phyloP scores from a whole-genome alignment of 2,113 vertebrate species.

The Onychostoma macrolepis region DNA sequence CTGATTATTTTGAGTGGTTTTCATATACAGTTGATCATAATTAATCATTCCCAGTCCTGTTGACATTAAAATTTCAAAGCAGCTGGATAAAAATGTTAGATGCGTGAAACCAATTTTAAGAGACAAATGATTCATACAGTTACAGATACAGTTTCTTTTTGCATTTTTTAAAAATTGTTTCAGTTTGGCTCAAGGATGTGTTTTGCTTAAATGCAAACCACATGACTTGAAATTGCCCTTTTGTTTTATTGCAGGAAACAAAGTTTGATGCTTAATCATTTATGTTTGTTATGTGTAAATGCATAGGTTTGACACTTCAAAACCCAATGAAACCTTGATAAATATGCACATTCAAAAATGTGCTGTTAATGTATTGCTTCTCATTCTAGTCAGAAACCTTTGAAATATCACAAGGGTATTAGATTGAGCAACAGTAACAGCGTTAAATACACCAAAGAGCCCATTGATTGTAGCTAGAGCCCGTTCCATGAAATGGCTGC shows the following conservation, averaged over 20 bases:
- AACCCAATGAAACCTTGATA: background rate
- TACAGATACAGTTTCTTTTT: background rate
- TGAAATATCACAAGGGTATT: background rate
- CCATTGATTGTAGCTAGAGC: constrained; percentile 41
- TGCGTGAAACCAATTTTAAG: background rate
- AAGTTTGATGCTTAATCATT: background rate
- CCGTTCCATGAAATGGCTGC: constrained; percentile 66
- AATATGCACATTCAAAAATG: background rate
- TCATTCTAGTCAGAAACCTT: background rate
- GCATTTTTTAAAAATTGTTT: background rate
- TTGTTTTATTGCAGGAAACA: background rate
- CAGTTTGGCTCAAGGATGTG: background rate
- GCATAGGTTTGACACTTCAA: background rate
- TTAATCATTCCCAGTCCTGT: background rate
- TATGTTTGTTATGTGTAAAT: background rate
- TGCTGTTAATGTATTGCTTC: background rate
- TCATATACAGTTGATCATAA: background rate
- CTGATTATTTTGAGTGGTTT: background rate
- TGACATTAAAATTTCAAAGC: background rate
- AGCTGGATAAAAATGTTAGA: background rate
- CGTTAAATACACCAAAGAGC: background rate
- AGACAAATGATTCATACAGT: too few species aligned
- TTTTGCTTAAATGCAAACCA: background rate
- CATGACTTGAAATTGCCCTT: background rate
- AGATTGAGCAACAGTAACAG: constrained; percentile 4